Evolutionary conservation across 2,797 vertebrate genomes (phyloP).

Genomic region (Nyctalus aviator): DNA sequence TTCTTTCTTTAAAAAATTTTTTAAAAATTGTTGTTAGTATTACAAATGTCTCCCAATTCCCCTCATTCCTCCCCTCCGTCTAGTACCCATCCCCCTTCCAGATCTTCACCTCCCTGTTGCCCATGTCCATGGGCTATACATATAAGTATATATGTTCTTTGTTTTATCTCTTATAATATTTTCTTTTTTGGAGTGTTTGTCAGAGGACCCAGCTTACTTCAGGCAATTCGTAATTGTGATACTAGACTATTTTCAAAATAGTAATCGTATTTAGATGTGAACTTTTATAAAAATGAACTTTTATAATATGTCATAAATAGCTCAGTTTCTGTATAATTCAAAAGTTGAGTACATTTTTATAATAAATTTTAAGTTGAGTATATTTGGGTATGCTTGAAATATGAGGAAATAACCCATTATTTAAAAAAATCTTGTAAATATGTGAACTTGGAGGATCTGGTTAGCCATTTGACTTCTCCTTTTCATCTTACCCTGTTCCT

Average conservation of each 20-base stretch:
- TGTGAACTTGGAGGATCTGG: slow-evolving; percentile 47
- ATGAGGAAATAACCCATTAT: slow-evolving; percentile 48
- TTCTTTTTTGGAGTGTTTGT: background rate
- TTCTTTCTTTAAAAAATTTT: background rate
- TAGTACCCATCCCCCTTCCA: too few relatives aligned
- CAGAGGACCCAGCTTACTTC: background rate
- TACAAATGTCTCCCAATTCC: too few relatives aligned
- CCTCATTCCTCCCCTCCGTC: too few relatives aligned
- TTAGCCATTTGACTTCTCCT: slow-evolving; percentile 63
- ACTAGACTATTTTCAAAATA: background rate
- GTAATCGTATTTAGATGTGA: slow-evolving; percentile 12
- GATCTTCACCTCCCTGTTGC: too few relatives aligned
- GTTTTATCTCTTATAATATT: background rate
- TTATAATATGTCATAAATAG: background rate
- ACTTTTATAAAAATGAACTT: background rate
- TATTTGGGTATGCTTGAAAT: slow-evolving; percentile 62
- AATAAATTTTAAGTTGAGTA: slow-evolving; percentile 28
- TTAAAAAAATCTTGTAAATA: background rate
- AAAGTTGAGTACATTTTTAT: slow-evolving; percentile 48
- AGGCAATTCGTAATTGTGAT: background rate
- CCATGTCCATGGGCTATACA: too few relatives aligned
- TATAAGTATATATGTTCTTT: too few relatives aligned
- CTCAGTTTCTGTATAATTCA: background rate
- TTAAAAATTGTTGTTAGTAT: too few relatives aligned
- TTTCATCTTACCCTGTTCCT: slow-evolving; percentile 51